Conservation (phyloP, 1,140 invertebrate genomes). For the Ips typographus region DNA sequence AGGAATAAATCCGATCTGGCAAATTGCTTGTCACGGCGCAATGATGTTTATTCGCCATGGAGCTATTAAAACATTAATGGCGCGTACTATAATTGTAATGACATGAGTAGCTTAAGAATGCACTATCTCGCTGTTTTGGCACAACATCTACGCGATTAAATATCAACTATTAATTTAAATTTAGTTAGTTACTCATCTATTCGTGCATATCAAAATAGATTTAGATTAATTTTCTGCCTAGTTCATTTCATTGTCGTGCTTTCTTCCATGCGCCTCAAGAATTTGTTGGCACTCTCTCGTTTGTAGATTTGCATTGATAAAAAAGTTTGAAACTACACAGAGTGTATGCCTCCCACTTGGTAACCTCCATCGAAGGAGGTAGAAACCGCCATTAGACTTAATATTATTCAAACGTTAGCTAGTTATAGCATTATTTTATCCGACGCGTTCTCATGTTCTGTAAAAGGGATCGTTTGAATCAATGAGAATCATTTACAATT, state of each 20-base stretch:
- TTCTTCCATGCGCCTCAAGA: too few species aligned
- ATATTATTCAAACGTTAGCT: constrained; percentile 10
- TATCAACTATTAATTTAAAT: constrained; percentile 26
- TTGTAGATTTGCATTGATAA: too few species aligned
- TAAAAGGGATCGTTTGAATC: constrained; percentile 39
- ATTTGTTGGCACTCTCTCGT: too few species aligned
- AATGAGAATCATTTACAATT: constrained; percentile 47
- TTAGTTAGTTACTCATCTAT: constrained; percentile 22
- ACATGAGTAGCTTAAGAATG: constrained; percentile 22
- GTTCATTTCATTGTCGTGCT: not conserved
- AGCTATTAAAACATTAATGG: constrained; percentile 18
- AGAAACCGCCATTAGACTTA: constrained; percentile 7
- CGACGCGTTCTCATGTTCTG: constrained; percentile 16
- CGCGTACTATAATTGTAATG: constrained; percentile 16
- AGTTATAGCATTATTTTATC: constrained; percentile 4
- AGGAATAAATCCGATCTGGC: too few species aligned
- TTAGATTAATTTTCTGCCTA: not conserved
- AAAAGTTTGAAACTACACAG: too few species aligned
- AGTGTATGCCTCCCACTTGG: not conserved
- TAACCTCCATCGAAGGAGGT: not conserved
- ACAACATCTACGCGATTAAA: constrained; percentile 12
- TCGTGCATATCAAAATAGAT: constrained; percentile 14
- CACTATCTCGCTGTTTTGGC: constrained; percentile 11
- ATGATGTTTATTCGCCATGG: not conserved
- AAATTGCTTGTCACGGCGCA: too few species aligned